phyloP scores from a whole-genome alignment of 30 jellyfish, hydroid and myxozoan genomes.

The Cassiopea andromeda region DNA sequence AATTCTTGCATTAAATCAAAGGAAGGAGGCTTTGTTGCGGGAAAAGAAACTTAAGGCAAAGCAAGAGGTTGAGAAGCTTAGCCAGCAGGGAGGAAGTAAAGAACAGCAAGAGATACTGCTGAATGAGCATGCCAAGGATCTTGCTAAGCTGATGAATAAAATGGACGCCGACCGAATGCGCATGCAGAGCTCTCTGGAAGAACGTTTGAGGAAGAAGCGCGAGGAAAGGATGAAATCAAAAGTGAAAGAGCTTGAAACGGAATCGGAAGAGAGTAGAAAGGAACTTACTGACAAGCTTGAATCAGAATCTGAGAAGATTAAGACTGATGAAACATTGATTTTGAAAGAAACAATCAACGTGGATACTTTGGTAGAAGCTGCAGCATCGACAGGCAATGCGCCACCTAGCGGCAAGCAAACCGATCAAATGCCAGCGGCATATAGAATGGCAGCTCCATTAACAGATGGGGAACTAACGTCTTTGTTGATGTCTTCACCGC shows the following conservation, averaged over 20 bases:
- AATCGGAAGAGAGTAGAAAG: constrained; percentile 76
- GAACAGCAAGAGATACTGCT: constrained; percentile 93
- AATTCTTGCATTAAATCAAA: constrained; percentile 82
- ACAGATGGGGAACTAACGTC: constrained; percentile 83
- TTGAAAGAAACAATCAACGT: constrained; percentile 81
- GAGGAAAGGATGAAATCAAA: constrained; percentile 79
- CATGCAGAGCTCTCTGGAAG: constrained; percentile 97
- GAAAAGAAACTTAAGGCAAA: constrained; percentile 93
- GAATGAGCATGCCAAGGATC: constrained; percentile 91
- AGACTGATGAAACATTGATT: constrained; percentile 78
- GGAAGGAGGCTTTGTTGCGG: constrained; percentile 87
- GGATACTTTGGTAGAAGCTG: constrained; percentile 72
- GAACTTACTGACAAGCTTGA: constrained; percentile 86
- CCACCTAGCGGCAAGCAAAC: constrained; percentile 49
- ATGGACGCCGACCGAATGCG: constrained; percentile 98
- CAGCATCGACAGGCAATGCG: constrained; percentile 33
- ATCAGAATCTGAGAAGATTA: constrained; percentile 75
- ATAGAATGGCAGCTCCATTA: constrained; percentile 90
- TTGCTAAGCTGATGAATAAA: constrained; percentile 93
- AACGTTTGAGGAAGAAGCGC: constrained; percentile 85
- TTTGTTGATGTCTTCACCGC: constrained; percentile 89
- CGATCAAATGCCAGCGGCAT: constrained; percentile 82
- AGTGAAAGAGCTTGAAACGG: constrained; percentile 76
- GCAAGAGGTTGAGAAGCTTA: constrained; percentile 84
- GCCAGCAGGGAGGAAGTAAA: constrained; percentile 91